These are phyloP conservation scores for Cremastobaeus sp. DNA, from an alignment of 2,888 invertebrate species.

Conservation along the genomic window DNA sequence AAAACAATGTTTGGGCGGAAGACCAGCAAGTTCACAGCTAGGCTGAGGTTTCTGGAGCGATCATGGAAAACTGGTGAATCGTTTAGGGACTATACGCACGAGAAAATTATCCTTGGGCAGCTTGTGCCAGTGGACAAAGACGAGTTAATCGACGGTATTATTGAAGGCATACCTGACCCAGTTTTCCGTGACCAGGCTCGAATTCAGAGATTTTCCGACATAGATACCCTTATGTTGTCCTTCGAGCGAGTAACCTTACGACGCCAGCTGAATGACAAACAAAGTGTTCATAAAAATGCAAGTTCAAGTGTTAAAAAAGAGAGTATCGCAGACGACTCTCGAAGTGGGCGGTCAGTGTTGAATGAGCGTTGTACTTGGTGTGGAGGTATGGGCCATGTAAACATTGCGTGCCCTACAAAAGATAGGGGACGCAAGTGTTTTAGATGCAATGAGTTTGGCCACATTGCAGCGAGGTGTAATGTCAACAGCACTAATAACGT, in stretches of 20 bases:
- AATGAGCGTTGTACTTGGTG: conserved; percentile 1
- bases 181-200: conserved; percentile 5
- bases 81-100: neutral
- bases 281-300: neutral
- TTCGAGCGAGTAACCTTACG: conserved; percentile 1
- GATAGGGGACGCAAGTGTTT: conserved; percentile 12
- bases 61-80: too few relatives aligned
- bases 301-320: neutral
- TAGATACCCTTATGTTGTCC: neutral
- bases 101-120: conserved; percentile 1
- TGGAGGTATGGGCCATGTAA: neutral
- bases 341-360: neutral
- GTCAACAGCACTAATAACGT: too few relatives aligned
- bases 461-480: conserved; percentile 2
- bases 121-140: conserved; percentile 6
- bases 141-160: neutral
- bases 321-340: neutral
- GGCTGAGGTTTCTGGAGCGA: too few relatives aligned
- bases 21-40: too few relatives aligned
- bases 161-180: conserved; percentile 3
- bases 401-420: conserved; percentile 6
- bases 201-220: neutral
- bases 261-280: conserved; percentile 1
- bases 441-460: neutral
- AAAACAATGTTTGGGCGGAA: too few relatives aligned